These are phyloP conservation scores for Loxodonta africana DNA, from an alignment of 2,113 vertebrate species.

Conservation along the genomic window DNA sequence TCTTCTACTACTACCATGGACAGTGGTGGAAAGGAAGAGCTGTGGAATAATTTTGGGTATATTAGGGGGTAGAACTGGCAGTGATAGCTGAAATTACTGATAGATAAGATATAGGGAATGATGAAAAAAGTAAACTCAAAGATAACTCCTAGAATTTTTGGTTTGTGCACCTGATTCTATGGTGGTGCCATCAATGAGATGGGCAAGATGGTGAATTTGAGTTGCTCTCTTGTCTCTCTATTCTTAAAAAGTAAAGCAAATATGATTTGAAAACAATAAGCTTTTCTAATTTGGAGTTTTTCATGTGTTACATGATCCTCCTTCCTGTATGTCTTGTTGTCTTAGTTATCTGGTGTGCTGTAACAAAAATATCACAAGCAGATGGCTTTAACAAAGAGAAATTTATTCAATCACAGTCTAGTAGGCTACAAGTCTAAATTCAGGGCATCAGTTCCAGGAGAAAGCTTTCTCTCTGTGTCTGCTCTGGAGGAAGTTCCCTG, in stretches of 20 bases:
- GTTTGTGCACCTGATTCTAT: neutral
- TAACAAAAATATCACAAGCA: too few species aligned
- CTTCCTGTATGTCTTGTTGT: neutral
- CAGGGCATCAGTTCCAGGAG: too few species aligned
- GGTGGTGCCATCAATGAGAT: neutral
- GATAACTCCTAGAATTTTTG: neutral
- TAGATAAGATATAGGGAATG: neutral
- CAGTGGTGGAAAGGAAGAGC: fast-evolving
- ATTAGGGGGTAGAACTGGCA: neutral
- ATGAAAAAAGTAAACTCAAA: neutral
- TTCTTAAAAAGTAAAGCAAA: neutral
- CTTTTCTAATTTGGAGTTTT: neutral
- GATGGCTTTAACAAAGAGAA: too few species aligned
- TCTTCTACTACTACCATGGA: neutral
- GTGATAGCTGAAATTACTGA: neutral
- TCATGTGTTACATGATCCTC: neutral
- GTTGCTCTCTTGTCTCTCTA: neutral
- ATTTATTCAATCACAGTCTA: too few species aligned
- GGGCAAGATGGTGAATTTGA: neutral
- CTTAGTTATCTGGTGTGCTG: too few species aligned
- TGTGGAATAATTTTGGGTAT: neutral
- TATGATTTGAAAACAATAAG: neutral
- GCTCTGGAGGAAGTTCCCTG: too few species aligned
- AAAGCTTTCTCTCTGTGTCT: too few species aligned
- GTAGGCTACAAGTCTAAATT: too few species aligned